phyloP scores from a whole-genome alignment of 2,888 invertebrate species.

The Augiades crinisus region DNA sequence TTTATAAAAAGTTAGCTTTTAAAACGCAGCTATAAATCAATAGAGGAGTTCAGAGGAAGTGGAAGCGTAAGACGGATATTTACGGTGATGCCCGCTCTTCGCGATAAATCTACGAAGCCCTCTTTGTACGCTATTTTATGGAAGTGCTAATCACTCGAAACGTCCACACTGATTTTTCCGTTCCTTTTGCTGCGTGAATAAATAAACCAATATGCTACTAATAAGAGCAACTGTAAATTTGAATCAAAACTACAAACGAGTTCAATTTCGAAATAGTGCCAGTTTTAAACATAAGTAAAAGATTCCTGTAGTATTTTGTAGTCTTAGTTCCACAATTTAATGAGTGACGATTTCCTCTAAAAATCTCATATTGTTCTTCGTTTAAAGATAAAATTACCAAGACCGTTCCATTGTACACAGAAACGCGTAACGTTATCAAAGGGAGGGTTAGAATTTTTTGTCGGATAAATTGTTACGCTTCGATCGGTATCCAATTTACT shows the following conservation, averaged over 20 bases:
- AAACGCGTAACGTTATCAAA: conserved; percentile 62
- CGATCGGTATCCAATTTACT: conserved; percentile 73
- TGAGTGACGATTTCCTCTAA: neutral
- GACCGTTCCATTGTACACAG: conserved; percentile 55
- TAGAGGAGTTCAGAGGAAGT: conserved; percentile 68
- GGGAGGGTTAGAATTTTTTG: conserved; percentile 59
- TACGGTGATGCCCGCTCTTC: conserved; percentile 57
- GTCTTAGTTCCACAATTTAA: neutral
- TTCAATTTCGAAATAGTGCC: too few species aligned
- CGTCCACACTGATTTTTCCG: conserved; percentile 21
- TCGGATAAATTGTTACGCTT: conserved; percentile 66
- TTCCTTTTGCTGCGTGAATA: neutral
- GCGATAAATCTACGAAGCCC: conserved; percentile 59
- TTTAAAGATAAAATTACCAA: conserved; percentile 35
- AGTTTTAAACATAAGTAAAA: too few species aligned
- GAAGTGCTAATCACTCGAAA: conserved; percentile 51
- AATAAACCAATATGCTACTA: neutral
- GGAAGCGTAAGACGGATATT: conserved; percentile 67
- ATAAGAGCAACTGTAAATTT: neutral
- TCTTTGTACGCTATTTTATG: conserved; percentile 62
- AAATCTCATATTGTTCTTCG: conserved; percentile 20
- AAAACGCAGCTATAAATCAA: conserved; percentile 76
- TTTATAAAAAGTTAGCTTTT: conserved; percentile 77
- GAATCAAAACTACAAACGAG: too few species aligned
- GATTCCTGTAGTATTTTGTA: too few species aligned